Evolutionary conservation across 1,140 invertebrate genomes (phyloP).

Genomic region (Mya arenaria): DNA sequence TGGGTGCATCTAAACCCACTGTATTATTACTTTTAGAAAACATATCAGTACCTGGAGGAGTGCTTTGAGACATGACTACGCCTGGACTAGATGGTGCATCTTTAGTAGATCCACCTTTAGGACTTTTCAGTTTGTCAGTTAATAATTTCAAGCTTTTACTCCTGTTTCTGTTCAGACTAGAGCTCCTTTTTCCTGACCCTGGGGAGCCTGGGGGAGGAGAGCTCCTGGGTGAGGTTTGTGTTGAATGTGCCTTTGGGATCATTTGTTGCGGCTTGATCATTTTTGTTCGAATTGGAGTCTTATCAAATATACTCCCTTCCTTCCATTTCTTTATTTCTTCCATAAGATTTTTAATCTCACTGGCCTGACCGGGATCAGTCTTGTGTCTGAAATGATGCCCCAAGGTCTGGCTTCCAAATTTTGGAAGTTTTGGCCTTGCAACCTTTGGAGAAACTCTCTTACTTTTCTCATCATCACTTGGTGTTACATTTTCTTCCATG

Average conservation of each 20-base stretch:
- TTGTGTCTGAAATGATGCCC: constrained; percentile 61
- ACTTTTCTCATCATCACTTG: constrained; percentile 7
- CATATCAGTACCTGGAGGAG: too few relatives aligned
- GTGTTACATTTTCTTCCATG: constrained; percentile 29
- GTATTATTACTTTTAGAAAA: too few relatives aligned
- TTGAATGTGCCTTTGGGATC: constrained; percentile 63
- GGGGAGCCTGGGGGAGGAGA: constrained; percentile 70
- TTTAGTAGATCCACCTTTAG: constrained; percentile 19
- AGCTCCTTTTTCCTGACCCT: constrained; percentile 47
- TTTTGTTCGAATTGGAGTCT: constrained; percentile 32
- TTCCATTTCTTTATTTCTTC: constrained; percentile 73
- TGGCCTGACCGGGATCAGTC: constrained; percentile 67
- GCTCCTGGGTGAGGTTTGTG: constrained; percentile 65
- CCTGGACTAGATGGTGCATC: constrained; percentile 20
- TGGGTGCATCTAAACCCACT: too few relatives aligned
- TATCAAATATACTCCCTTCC: constrained; percentile 58
- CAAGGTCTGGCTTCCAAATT: constrained; percentile 58
- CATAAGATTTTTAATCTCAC: constrained; percentile 70
- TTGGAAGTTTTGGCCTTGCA: constrained; percentile 68
- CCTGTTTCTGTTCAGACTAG: constrained; percentile 63
- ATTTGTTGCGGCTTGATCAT: constrained; percentile 52
- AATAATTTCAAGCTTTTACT: constrained; percentile 72
- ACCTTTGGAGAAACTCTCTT: constrained; percentile 68
- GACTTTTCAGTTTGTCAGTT: constrained; percentile 69
- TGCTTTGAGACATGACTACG: background rate